Conservation (phyloP, 2,113 vertebrate species). For the Zosterops pallidus region DNA sequence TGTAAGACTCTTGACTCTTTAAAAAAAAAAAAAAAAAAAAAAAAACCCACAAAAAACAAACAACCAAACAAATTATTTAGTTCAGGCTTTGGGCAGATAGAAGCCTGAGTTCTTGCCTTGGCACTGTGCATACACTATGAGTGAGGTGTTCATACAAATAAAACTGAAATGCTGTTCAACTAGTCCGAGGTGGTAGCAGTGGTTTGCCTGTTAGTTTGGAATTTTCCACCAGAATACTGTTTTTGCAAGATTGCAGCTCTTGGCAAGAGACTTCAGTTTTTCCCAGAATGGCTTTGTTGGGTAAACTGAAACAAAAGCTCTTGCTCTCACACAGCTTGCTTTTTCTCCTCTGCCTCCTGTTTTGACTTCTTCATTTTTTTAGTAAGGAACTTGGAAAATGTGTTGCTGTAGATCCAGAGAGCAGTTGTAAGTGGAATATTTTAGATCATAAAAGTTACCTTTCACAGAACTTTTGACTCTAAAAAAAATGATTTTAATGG, state of each 20-base stretch:
- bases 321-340: neutral
- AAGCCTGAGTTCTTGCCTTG: neutral
- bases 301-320: conserved; percentile 55
- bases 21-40: neutral
- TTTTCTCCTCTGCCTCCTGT: neutral
- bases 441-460: neutral
- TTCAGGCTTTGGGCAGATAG: neutral
- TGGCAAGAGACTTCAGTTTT: conserved; percentile 30
- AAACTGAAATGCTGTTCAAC: neutral
- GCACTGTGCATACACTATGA: accelerated
- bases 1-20: neutral
- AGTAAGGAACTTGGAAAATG: neutral
- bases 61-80: neutral
- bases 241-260: conserved; percentile 46
- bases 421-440: neutral
- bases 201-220: conserved; percentile 34
- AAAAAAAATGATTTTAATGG: neutral
- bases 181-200: neutral
- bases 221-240: conserved; percentile 48
- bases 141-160: neutral
- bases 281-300: conserved; percentile 31
- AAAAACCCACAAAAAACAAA: accelerated
- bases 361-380: neutral
- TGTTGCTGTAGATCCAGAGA: neutral
- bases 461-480: neutral